Base-by-base conservation (phyloP, 2,797 vertebrate genomes). In the Staurois parvus region DNA sequence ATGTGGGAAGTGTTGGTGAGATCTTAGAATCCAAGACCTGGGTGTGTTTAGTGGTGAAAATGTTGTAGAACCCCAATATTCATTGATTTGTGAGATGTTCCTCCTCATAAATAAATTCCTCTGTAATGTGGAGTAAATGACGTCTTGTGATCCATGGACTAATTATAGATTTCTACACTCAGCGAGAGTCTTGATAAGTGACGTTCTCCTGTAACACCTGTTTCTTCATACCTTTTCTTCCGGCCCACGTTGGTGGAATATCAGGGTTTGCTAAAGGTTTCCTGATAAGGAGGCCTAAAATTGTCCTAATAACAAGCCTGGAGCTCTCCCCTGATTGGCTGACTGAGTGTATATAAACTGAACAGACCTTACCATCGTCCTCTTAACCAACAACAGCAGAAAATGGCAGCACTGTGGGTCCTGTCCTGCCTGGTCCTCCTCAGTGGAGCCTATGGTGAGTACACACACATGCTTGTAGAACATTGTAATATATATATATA, bases 401-500 rank as follows among this genome's bases (percentile, higher is more conserved):
- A 45, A 64, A 95, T 96, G 95, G 90, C 90, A 64, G 91, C 90
- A 87, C 91, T 96, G 73, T 94, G 93, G 93, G 89, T 95, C 74
- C 85, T 96, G 24, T 93, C 93, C 84, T 96, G 94, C n/a, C 91
- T 93, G 0, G 93, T 93, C 81, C 92, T 96, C 26, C 42, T 87
- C n/a, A 89, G 91, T 17, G 78, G 94, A 3, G 88, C 93, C 82
- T 92, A 93, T 1, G 90, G 95, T 95, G 88, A 92, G 91, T 9
- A 15, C 28, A 66, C 2, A 1, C 21, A 52, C 9, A 37, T 37
- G 37, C 2, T 37, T 37, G 8, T 37, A 6, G 37, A 7, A 37
- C 37, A 0, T 37, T 37, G 37, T 9, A 1, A 37, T 37, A 37
- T 37, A 1, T 37, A 8, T 37, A 37, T 37, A 9, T 37, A 37